Evolutionary conservation across 2,113 vertebrate species (phyloP).

Genomic region (Plotosus lineatus): DNA sequence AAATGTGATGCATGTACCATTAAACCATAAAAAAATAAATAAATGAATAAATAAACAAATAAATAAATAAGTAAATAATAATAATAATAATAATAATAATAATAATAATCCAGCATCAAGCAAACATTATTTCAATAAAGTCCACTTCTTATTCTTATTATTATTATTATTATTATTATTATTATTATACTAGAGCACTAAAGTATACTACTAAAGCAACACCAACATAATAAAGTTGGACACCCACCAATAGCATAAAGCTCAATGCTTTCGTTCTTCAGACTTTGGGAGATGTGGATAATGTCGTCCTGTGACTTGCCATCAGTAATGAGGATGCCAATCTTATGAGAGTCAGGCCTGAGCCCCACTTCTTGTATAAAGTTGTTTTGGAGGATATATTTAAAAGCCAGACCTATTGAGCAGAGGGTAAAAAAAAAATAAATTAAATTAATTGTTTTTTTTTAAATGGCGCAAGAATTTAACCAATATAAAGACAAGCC

Average conservation of each 20-base stretch:
- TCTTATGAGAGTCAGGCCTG: constrained; percentile 83
- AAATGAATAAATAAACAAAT: too few relatives aligned
- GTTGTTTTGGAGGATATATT: constrained; percentile 86
- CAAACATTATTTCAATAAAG: too few relatives aligned
- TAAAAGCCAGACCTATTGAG: constrained; percentile 86
- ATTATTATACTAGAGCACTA: too few relatives aligned
- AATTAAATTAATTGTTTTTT: too few relatives aligned
- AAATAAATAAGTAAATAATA: too few relatives aligned
- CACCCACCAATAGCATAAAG: constrained; percentile 90
- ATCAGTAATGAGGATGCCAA: constrained; percentile 93
- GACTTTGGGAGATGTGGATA: constrained; percentile 78
- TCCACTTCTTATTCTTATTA: too few relatives aligned
- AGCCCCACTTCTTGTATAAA: constrained; percentile 82
- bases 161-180: too few relatives aligned
- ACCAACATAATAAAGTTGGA: background rate
- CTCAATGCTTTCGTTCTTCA: constrained; percentile 83
- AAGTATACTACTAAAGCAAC: too few relatives aligned
- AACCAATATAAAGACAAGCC: background rate
- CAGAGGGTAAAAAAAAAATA: background rate
- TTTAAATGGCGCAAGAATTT: background rate
- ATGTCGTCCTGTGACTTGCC: constrained; percentile 98
- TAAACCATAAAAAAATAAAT: background rate
- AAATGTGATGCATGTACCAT: background rate
- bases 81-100: too few relatives aligned
- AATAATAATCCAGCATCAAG: too few relatives aligned